Base-by-base conservation (phyloP, 2,888 invertebrate genomes). In the Phortica magna region DNA sequence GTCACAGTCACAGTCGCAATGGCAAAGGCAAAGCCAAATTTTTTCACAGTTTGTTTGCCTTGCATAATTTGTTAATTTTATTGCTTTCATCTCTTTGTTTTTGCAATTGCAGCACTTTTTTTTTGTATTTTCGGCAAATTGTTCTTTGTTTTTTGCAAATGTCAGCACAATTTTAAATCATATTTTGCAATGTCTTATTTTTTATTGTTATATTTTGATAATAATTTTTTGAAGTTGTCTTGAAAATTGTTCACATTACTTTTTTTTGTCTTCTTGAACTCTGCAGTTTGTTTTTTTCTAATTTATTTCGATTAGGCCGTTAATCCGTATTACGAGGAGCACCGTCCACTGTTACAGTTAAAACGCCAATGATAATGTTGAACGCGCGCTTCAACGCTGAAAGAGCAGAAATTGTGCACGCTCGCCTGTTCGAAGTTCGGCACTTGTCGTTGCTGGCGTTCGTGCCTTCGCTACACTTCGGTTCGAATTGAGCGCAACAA, bases 301-400 rank as follows among this genome's bases (percentile, higher is more conserved):
- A 10, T 42, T 61, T 73, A 48, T 55, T 31, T 79, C 68, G 67
- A 79, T 61, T 61, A 74, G 84, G 83, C 84, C 83, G 88, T 88
- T 85, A 90, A 89, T 90, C 89, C 90, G 89, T 87, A 79, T 78
- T 85, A 82, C 86, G 89, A 87, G 83, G 84, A 87, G 86, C 89
- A 89, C 90, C 89, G 92, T 91, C 89, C 90, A 91, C 91, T 91
- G 86, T 31, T 31, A 31, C 31, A 85, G 91, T 90, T 92, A 89
- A 91, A 91, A 91, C 91, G 90, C 91, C 91, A 91, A 91, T 91
- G 91, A 89, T 89, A 89, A 88, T 87, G 85, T 78, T 55, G n/a
- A 17, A 83, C 81, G 80, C 70, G 76, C 74, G 79, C 75, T 78
- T 75, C 61, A 80, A 74, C 76, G 43, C 7, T 19, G 64, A 41